A percentile compares a stretch with the other conserved stretches of the same genome.
phyloP scores from a whole-genome alignment of 2,888 invertebrate genomes.

The Eristalis tenax region DNA sequence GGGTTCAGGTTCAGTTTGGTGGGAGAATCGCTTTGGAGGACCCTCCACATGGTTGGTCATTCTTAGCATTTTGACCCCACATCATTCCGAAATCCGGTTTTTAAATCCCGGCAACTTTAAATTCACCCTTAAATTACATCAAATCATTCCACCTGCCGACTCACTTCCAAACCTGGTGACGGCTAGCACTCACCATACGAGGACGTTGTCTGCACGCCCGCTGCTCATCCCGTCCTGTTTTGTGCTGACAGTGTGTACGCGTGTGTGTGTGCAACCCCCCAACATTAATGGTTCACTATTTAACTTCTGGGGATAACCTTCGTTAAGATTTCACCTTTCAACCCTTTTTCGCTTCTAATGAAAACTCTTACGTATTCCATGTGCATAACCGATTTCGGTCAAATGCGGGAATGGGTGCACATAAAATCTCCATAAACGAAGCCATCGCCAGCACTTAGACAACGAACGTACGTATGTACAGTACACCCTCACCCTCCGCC shows the following conservation, averaged over 20 bases:
- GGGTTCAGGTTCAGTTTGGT: background rate
- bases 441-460: slow-evolving; percentile 60
- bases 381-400: slow-evolving; percentile 69
- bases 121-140: background rate
- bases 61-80: too few relatives aligned
- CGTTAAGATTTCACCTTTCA: slow-evolving; percentile 70
- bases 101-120: background rate
- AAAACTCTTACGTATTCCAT: slow-evolving; percentile 64
- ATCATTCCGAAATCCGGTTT: background rate
- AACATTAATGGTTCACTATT: slow-evolving; percentile 67
- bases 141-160: background rate
- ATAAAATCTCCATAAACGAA: slow-evolving; percentile 66
- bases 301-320: slow-evolving; percentile 70
- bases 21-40: background rate
- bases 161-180: slow-evolving; percentile 8
- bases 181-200: slow-evolving; percentile 34
- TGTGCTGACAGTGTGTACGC: slow-evolving; percentile 23
- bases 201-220: slow-evolving; percentile 29
- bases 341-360: slow-evolving; percentile 69
- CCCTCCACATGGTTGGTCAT: too few relatives aligned
- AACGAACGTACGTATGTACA: background rate
- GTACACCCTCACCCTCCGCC: background rate
- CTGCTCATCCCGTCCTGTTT: background rate
- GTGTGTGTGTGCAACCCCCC: slow-evolving; percentile 32
- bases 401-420: slow-evolving; percentile 45